Conservation (phyloP, 2,113 vertebrate genomes). For the Cygnus buccinator region DNA sequence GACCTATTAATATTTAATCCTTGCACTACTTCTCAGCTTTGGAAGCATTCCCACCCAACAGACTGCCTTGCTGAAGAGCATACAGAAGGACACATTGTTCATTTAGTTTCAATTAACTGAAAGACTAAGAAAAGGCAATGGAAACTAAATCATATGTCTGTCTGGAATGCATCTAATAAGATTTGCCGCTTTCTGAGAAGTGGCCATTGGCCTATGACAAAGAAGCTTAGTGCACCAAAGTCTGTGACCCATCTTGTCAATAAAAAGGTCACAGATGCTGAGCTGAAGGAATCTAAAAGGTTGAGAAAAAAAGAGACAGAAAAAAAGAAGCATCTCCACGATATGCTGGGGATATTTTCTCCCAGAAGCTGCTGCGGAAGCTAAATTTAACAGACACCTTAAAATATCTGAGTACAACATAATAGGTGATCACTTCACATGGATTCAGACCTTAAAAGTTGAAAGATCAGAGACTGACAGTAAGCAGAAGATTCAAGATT, state of each 20-base stretch:
- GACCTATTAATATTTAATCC: not conserved
- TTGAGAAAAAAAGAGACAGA: not conserved
- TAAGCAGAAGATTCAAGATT: not conserved
- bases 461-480: not conserved
- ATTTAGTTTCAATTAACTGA: not conserved
- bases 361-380: not conserved
- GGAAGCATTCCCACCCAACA: slow-evolving; percentile 4
- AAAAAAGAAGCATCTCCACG: not conserved
- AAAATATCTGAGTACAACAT: not conserved
- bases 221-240: not conserved
- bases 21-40: not conserved
- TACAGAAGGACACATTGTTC: slow-evolving; percentile 25
- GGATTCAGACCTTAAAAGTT: not conserved
- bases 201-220: not conserved
- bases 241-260: not conserved
- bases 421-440: not conserved
- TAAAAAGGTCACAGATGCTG: not conserved
- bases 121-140: not conserved
- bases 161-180: not conserved
- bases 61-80: not conserved
- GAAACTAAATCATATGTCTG: not conserved
- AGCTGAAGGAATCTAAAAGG: not conserved
- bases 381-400: not conserved
- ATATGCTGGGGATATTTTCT: not conserved
- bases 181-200: not conserved